Conservation (phyloP, 92 coral and sea anemone species). For the Parazoanthus swiftii region DNA sequence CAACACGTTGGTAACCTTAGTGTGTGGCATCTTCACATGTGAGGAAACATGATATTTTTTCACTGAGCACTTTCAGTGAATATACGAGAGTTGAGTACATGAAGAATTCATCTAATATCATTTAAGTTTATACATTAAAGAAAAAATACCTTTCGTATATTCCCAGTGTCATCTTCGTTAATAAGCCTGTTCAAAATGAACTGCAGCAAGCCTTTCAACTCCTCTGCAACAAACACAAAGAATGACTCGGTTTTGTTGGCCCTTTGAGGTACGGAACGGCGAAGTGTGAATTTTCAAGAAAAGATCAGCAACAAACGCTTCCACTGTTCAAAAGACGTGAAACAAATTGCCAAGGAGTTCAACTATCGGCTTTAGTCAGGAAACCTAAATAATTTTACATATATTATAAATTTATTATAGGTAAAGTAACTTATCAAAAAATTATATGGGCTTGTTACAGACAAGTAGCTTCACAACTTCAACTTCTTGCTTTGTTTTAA, state of each 20-base stretch:
- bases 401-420: no score
- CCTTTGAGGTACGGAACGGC: not conserved
- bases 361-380: not conserved
- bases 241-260: not conserved
- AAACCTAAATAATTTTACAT: not conserved
- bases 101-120: no score
- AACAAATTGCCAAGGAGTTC: not conserved
- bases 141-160: conserved; percentile 63
- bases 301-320: not conserved
- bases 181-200: conserved; percentile 66
- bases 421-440: no score
- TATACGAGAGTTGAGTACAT: no score
- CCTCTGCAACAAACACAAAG: conserved; percentile 5
- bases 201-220: conserved; percentile 64
- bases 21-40: no score
- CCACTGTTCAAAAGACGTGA: not conserved
- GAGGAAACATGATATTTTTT: no score
- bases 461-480: no score
- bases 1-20: no score
- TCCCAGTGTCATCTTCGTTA: conserved; percentile 63
- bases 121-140: not conserved
- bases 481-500: no score
- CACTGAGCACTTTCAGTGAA: no score
- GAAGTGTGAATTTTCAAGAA: not conserved
- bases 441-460: no score